Conservation (phyloP, 2,113 vertebrate genomes). For the Cavia aperea region DNA sequence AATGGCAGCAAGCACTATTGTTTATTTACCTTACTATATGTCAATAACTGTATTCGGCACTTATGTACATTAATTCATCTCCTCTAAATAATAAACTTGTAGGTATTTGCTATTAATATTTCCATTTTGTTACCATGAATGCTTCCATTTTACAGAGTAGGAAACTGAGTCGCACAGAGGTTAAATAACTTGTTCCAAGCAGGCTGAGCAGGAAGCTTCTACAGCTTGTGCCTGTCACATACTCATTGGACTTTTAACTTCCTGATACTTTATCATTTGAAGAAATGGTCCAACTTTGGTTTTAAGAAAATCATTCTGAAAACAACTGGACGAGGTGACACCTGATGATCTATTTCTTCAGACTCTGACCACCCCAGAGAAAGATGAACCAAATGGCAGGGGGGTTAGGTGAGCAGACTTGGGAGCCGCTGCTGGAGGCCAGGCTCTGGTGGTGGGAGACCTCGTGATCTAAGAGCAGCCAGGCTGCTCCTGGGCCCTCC, state of each 20-base stretch:
- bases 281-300: not conserved
- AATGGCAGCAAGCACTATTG: not conserved
- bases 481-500: not conserved
- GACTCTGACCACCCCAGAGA: not conserved
- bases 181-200: not conserved
- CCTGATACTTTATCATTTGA: not conserved
- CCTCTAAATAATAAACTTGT: not conserved
- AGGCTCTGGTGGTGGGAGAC: not conserved
- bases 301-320: not conserved
- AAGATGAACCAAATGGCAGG: not conserved
- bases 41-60: not conserved
- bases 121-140: not conserved
- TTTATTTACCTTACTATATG: not conserved
- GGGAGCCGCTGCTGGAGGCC: too few species aligned
- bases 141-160: not conserved
- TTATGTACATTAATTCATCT: not conserved
- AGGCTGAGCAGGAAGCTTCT: not conserved
- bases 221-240: not conserved
- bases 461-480: too few species aligned
- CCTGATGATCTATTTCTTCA: not conserved
- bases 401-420: not conserved
- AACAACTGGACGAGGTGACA: not conserved
- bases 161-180: not conserved
- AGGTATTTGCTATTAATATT: not conserved
- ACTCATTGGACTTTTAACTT: not conserved